Evolutionary conservation across 2,888 invertebrate genomes (phyloP), one percentile per base, ranked within the genome.

Genomic region (Macropis europaea): DNA sequence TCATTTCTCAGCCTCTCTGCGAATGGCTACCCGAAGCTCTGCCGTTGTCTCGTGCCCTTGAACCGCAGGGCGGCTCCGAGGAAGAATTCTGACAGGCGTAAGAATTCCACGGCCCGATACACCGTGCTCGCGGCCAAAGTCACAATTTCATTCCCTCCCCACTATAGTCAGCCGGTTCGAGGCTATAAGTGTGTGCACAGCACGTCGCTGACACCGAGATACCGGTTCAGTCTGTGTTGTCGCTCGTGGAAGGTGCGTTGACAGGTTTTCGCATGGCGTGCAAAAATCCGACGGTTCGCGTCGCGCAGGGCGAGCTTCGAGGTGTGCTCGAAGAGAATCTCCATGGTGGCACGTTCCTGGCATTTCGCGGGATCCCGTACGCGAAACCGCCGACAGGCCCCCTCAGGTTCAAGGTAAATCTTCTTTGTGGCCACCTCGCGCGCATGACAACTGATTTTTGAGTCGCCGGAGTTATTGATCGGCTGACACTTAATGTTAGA

Each of bases 281-380:
- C 22, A 28, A 42, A n/a, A 57, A 24, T 0, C 38, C 19, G 7
- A 22, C 63, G 6, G 56, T 82, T n/a, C 38, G 17, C 13, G 62
- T 81, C 7, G 53, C 47, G 6, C 73, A 81, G 13, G 87, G 86
- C 3, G 40, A 19, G 2, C 50, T 87, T 1, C 77, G 76, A 1
- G 87, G 86, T 3, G 1, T 53, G 0, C 7, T 76, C 0, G 50
- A 66, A 0, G 32, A 42, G 0, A 82, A 73, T 17, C 26, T 79
- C n/a, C 76, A 77, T 17, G 82, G 72, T 2, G 79, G 70, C 2
- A 22, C 42, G 6, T 86, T 80, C 26, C 54, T 73, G 2, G 71
- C 85, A 1, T 87, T 87, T 19, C 82, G 82, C 11, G 87, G 86
- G 3, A 75, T 87, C 13, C 87, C 87, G 0, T 87, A 77, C 59